Evolutionary conservation across 1,140 invertebrate genomes (phyloP), one percentile per base, ranked within the genome.

Genomic region (Hypsibius dujardini): DNA sequence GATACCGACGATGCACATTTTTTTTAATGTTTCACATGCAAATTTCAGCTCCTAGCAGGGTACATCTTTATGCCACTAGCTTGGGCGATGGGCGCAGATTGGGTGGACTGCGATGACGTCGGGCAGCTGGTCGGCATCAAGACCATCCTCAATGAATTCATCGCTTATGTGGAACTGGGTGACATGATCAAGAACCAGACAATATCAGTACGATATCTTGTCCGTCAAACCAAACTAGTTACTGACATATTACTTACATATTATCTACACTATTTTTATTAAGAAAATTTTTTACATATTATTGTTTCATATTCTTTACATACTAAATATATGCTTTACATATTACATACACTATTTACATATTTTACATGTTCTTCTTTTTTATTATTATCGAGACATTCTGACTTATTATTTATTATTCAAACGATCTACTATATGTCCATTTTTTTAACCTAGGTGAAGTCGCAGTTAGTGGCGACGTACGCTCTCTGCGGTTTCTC

Each of bases 401-500:
- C n/a, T n/a, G n/a, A n/a, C n/a, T n/a, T n/a, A n/a, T n/a, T n/a
- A n/a, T n/a, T n/a, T n/a, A n/a, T n/a, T n/a, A n/a, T n/a, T n/a
- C n/a, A n/a, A n/a, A n/a, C n/a, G n/a, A n/a, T n/a, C n/a, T n/a
- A n/a, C n/a, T n/a, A n/a, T n/a, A n/a, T n/a, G n/a, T n/a, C n/a
- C n/a, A n/a, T n/a, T n/a, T n/a, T n/a, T n/a, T n/a, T n/a, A n/a
- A n/a, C n/a, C 42, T 76, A 90, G 87, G 77, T 80, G 1, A 81
- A 90, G 77, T 85, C 87, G 60, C 84, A 87, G 75, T 85, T 86
- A 1, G 90, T 97, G 47, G 87, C 91, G 0, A 97, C 94, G 0
- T 97, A 88, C 77, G 90, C 93, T 0, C 84, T 98, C 12, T 97
- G 93, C 78, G 92, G 93, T 0, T 98, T 98, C 81, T 87, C 93